A percentile compares a stretch with the other conserved stretches of the same genome.
phyloP scores from a whole-genome alignment of 1,140 invertebrate genomes.

The Plodia interpunctella region DNA sequence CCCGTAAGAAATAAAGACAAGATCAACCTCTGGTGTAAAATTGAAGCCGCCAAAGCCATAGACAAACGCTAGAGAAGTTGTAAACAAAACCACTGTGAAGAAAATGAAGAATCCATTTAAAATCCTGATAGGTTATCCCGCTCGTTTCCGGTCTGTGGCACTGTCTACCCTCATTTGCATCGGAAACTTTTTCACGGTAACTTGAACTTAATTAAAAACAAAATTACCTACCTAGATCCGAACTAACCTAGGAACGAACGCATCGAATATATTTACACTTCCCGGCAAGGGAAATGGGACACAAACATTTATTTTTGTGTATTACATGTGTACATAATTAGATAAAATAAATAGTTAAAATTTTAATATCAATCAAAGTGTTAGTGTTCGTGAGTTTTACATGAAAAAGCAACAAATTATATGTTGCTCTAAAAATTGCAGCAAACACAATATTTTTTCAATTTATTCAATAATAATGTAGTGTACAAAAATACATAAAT shows the following conservation, averaged over 20 bases:
- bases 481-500: too few species aligned
- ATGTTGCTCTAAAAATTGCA: too few species aligned
- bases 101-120: conserved; percentile 15
- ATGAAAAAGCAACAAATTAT: too few species aligned
- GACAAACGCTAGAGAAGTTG: not conserved
- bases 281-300: conserved; percentile 18
- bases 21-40: too few species aligned
- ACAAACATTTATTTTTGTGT: conserved; percentile 1
- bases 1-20: too few species aligned
- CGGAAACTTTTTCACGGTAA: conserved; percentile 58
- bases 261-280: conserved; percentile 31
- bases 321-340: not conserved
- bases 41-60: too few species aligned
- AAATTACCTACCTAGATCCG: conserved; percentile 55
- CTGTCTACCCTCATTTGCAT: conserved; percentile 58
- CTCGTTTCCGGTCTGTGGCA: conserved; percentile 27
- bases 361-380: too few species aligned
- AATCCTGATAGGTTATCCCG: conserved; percentile 32
- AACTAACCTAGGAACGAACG: conserved; percentile 27
- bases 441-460: too few species aligned
- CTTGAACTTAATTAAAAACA: conserved; percentile 69
- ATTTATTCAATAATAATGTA: too few species aligned
- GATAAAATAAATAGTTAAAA: too few species aligned
- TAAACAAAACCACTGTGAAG: not conserved
- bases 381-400: too few species aligned